phyloP scores from a whole-genome alignment of 2,113 vertebrate species.

The Ophiodon elongatus region DNA sequence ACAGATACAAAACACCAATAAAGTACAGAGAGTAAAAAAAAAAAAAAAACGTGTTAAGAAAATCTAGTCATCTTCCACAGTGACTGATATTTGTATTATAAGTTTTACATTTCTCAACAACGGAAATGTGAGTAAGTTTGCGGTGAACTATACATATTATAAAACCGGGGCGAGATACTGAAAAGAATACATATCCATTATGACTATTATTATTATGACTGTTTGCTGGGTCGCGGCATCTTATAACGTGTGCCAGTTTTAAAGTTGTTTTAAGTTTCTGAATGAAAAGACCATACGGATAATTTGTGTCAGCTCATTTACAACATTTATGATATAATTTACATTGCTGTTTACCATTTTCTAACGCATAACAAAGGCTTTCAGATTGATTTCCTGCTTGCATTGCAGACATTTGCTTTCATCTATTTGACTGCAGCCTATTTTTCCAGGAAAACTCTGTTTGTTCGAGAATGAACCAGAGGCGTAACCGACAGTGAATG shows the following conservation, averaged over 20 bases:
- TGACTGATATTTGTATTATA: background rate
- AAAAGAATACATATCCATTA: background rate
- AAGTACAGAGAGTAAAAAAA: background rate
- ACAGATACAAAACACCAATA: background rate
- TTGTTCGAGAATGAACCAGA: background rate
- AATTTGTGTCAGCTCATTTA: background rate
- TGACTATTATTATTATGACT: background rate
- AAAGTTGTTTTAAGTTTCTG: background rate
- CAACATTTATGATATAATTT: background rate
- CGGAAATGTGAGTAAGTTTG: conserved; percentile 25
- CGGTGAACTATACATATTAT: background rate
- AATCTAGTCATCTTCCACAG: background rate
- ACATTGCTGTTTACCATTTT: background rate
- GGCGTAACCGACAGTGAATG: background rate
- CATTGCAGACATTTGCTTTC: background rate
- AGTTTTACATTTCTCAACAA: conserved; percentile 25
- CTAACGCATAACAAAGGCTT: background rate
- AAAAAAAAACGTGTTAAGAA: background rate
- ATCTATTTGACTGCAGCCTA: background rate
- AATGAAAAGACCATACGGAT: background rate
- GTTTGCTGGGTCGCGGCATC: background rate
- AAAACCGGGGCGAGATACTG: background rate
- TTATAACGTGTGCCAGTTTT: background rate
- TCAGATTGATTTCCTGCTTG: background rate
- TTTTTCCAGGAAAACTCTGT: background rate